Evolutionary conservation across 2,797 vertebrate species (phyloP).

Genomic region (Bovichtus diacanthus): DNA sequence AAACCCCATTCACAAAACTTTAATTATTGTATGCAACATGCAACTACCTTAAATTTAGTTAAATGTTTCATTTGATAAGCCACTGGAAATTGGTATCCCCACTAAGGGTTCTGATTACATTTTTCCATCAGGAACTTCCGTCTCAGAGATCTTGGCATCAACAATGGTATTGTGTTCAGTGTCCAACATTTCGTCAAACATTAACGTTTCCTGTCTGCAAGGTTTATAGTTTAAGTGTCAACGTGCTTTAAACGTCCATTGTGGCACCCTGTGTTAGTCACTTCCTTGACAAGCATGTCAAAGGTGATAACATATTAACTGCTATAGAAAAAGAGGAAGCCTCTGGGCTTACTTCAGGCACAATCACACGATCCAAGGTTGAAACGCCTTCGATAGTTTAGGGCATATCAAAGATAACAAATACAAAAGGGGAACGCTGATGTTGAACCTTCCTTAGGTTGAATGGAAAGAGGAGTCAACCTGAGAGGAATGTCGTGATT

Average conservation of each 20-base stretch:
- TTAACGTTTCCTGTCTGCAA: neutral
- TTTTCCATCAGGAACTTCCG: neutral
- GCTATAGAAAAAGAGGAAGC: neutral
- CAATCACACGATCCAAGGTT: neutral
- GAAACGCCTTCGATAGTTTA: neutral
- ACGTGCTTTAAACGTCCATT: neutral
- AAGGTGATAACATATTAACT: neutral
- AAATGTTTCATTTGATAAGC: neutral
- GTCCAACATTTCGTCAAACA: slow-evolving; percentile 16
- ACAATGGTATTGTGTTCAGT: neutral
- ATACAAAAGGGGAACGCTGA: neutral
- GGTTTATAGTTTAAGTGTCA: neutral
- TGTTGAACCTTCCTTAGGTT: neutral
- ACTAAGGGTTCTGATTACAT: neutral
- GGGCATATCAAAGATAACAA: neutral
- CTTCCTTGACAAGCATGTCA: neutral
- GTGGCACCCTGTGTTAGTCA: neutral
- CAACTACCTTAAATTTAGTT: neutral
- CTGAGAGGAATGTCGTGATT: neutral
- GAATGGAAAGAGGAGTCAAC: neutral
- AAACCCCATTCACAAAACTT: neutral
- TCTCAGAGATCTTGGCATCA: neutral
- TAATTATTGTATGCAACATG: neutral
- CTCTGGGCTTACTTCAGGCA: neutral
- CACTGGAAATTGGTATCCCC: neutral